Base-by-base conservation (phyloP, 1,140 invertebrate species). In the Nomia melanderi region DNA sequence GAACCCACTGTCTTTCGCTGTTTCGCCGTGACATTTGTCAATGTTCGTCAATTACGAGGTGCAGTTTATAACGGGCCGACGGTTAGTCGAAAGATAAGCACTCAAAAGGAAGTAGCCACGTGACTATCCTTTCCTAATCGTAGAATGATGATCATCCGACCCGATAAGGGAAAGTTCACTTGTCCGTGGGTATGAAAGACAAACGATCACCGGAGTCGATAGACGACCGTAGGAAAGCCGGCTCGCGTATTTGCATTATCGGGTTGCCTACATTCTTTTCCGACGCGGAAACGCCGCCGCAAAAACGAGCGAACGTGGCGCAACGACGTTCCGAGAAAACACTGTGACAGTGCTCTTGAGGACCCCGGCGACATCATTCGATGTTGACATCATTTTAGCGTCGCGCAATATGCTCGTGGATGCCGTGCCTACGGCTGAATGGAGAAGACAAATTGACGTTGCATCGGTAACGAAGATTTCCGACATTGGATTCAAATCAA, bases 121-220 rank as follows among this genome's bases (percentile, higher is more conserved):
- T 84, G 73, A 77, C 47, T 70, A 70, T 81, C 65, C 69, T 84
- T 84, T 56, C 78, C 29, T 74, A 84, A 84, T 81, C 79, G 44
- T 66, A 31, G 67, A 23, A 17, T 73, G 82, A 84, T 81, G 83
- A 84, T 84, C 67, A 59, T 25, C 33, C 70, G 60, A 62, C 47
- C 50, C 64, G 83, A 84, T 84, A 84, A 84, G 62, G 69, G 25
- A 84, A 84, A 84, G 83, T 84, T 84, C 83, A 84, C 83, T 84
- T 84, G 83, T 78, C 29, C 53, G 41, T 83, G 25, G 36, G 74
- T 83, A 60, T 66, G 53, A 84, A 65, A 81, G 79, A 81, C 74
- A 65, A 39, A 81, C 71, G 79, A 84, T 85, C 71, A 41, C 33
- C 39, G 17, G 56, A 69, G 77, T 81, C 79, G 83, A 84, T 81